A percentile compares a stretch with the other conserved stretches of the same genome.
Evolutionary conservation across 2,113 vertebrate genomes (phyloP).

Genomic region (Butorides virescens): DNA sequence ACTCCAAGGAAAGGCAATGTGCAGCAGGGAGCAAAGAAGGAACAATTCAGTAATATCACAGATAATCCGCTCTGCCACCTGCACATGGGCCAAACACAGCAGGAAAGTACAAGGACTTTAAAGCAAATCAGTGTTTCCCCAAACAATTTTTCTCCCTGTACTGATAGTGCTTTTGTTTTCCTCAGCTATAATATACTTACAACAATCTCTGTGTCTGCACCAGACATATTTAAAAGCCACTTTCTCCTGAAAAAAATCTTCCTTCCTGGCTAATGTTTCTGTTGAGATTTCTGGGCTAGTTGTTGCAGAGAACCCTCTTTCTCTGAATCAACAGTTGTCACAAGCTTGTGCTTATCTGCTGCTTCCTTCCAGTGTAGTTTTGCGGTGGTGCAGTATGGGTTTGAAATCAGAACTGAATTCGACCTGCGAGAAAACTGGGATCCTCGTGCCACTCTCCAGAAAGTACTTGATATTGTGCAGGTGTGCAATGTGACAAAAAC

Average conservation of each 20-base stretch:
- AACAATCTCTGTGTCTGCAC: not conserved
- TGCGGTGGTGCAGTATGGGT: conserved; percentile 79
- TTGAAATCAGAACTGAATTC: conserved; percentile 72
- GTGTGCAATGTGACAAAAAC: conserved; percentile 64
- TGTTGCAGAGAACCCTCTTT: not conserved
- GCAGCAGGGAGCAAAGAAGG: not conserved
- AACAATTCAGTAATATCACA: not conserved
- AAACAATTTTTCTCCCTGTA: not conserved
- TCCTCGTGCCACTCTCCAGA: conserved; percentile 36
- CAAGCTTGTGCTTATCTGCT: not conserved
- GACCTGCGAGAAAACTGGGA: conserved; percentile 65
- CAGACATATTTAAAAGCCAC: not conserved
- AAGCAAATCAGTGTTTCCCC: not conserved
- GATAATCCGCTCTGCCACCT: not conserved
- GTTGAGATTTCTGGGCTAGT: not conserved
- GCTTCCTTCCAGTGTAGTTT: conserved; percentile 73
- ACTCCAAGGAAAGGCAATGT: not conserved
- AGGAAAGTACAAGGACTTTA: not conserved
- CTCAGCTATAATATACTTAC: not conserved
- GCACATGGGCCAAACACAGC: not conserved
- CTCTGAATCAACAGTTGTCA: not conserved
- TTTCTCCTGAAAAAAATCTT: not conserved
- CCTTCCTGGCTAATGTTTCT: not conserved
- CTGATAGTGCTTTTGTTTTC: not conserved
- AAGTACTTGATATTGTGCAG: conserved; percentile 68